These are phyloP conservation scores for Discoglossus pictus DNA, from an alignment of 2,797 vertebrate species.

Conservation along the genomic window DNA sequence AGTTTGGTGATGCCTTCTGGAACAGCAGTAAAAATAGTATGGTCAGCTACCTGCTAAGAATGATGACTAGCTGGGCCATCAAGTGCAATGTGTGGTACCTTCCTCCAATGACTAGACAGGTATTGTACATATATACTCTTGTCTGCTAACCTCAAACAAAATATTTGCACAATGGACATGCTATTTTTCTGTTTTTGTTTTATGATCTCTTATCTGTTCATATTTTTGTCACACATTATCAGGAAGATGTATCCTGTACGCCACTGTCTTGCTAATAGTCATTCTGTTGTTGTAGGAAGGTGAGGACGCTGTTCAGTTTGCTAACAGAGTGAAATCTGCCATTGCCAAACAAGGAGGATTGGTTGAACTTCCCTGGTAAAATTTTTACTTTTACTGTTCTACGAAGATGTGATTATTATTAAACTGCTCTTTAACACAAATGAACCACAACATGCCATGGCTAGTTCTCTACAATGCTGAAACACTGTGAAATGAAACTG, in stretches of 20 bases:
- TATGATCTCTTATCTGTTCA: too few species aligned
- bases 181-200: too few species aligned
- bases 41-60: constrained; percentile 88
- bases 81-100: constrained; percentile 96
- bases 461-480: too few species aligned
- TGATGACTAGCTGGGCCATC: constrained; percentile 97
- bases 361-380: constrained; percentile 89
- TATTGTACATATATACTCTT: constrained; percentile 54
- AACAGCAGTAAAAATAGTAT: constrained; percentile 92
- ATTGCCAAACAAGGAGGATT: constrained; percentile 88
- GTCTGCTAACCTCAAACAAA: too few species aligned
- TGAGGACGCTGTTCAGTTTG: constrained; percentile 90
- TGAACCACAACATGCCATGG: too few species aligned
- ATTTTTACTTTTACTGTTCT: constrained; percentile 1
- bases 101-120: constrained; percentile 88
- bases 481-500: too few species aligned
- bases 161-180: too few species aligned
- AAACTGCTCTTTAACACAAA: too few species aligned
- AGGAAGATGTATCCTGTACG: too few species aligned
- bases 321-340: constrained; percentile 89
- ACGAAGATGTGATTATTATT: too few species aligned
- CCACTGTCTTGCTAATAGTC: too few species aligned
- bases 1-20: constrained; percentile 95
- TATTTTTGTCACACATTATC: too few species aligned
- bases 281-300: constrained; percentile 71